These are phyloP conservation scores for Oreochromis grahami DNA, from an alignment of 2,797 vertebrate species.

Conservation along the genomic window DNA sequence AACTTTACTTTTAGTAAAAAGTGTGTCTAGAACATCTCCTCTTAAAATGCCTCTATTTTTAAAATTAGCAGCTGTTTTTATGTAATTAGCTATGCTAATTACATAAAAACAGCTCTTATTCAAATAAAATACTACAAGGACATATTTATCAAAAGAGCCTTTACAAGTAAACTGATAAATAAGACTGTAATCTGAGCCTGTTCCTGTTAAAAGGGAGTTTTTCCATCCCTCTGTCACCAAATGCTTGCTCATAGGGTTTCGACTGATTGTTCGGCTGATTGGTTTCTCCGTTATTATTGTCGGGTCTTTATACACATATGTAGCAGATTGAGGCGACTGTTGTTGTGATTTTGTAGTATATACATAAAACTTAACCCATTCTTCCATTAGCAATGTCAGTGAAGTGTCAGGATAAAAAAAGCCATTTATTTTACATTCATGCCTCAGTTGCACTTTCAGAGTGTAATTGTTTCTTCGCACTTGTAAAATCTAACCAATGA, in stretches of 20 bases:
- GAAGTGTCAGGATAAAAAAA: neutral
- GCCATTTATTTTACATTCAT: neutral
- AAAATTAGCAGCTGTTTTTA: neutral
- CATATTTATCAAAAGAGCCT: neutral
- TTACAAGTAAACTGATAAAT: neutral
- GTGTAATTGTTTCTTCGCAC: neutral
- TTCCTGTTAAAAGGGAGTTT: neutral
- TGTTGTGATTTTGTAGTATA: neutral
- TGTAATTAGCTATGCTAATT: neutral
- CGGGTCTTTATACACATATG: neutral
- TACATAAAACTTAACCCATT: neutral
- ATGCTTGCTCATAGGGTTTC: neutral
- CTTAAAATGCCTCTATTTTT: neutral
- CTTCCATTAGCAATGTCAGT: neutral
- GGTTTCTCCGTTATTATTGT: neutral
- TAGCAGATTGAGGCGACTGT: neutral
- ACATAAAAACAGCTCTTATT: neutral
- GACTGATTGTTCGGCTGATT: neutral
- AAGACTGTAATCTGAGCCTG: neutral
- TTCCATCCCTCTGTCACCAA: neutral
- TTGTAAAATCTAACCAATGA: neutral
- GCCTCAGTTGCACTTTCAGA: neutral
- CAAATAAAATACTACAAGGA: neutral
- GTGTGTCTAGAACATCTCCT: neutral
- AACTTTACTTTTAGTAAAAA: neutral